Conservation (phyloP, 2,113 vertebrate genomes). For the Harpagus bidentatus region DNA sequence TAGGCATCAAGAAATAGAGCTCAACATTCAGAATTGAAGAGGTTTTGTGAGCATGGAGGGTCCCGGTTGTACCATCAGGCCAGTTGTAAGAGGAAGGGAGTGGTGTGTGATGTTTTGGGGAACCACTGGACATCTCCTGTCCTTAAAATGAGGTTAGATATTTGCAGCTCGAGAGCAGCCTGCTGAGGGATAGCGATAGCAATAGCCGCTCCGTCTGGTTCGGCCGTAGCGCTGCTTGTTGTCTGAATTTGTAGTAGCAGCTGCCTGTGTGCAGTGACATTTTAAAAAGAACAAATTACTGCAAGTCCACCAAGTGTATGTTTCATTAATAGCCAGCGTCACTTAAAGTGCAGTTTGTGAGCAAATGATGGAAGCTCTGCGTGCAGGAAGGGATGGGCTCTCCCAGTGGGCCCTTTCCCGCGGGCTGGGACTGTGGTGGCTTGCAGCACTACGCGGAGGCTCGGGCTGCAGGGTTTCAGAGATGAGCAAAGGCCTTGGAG, state of each 20-base stretch:
- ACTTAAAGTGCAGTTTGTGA: not conserved
- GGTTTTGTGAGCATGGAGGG: not conserved
- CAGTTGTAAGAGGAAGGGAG: too few species aligned
- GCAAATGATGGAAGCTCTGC: not conserved
- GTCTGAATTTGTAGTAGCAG: not conserved
- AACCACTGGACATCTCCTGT: not conserved
- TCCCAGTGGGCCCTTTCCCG: rapidly evolving
- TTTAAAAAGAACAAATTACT: not conserved
- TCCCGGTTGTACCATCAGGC: too few species aligned
- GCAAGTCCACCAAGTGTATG: not conserved
- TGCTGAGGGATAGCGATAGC: rapidly evolving
- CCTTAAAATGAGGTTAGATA: not conserved
- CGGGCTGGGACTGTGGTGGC: rapidly evolving
- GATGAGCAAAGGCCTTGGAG: not conserved
- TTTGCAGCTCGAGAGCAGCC: not conserved
- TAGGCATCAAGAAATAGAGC: not conserved
- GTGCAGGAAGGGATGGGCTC: not conserved
- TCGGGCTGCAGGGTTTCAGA: not conserved
- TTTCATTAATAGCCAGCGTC: not conserved
- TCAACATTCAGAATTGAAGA: not conserved
- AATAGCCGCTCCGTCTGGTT: rapidly evolving
- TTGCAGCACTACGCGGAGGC: rapidly evolving
- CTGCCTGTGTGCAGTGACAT: not conserved
- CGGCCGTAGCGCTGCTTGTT: rapidly evolving
- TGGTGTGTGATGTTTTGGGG: rapidly evolving